Evolutionary conservation across 2,888 invertebrate species (phyloP).

Genomic region (Andricus curvator): DNA sequence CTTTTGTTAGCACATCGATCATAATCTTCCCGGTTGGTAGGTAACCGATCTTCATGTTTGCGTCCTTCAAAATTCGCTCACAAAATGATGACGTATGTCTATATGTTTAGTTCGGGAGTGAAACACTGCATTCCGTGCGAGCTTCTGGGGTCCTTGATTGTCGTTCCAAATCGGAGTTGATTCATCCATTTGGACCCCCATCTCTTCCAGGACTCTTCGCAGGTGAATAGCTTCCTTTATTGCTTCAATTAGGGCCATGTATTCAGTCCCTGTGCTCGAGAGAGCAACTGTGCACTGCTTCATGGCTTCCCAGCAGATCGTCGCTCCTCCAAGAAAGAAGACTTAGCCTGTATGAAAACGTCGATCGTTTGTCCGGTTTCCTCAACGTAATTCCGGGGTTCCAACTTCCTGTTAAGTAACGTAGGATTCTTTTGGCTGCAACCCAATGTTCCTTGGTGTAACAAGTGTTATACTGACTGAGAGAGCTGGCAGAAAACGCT

Average conservation of each 20-base stretch:
- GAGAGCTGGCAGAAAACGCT: constrained; percentile 46
- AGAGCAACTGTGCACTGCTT: constrained; percentile 41
- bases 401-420: constrained; percentile 53
- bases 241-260: constrained; percentile 45
- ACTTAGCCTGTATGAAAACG: constrained; percentile 46
- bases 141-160: constrained; percentile 45
- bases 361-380: neutral
- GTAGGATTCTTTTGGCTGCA: constrained; percentile 52
- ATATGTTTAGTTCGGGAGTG: constrained; percentile 47
- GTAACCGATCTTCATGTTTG: no score
- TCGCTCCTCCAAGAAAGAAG: constrained; percentile 28
- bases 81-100: no score
- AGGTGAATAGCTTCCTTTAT: constrained; percentile 44
- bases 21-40: no score
- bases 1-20: constrained; percentile 46
- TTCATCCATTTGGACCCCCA: neutral
- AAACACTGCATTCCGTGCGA: constrained; percentile 44
- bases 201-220: constrained; percentile 1
- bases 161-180: constrained; percentile 23
- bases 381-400: constrained; percentile 28
- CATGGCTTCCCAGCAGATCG: constrained; percentile 31
- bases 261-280: constrained; percentile 41
- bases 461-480: constrained; percentile 49
- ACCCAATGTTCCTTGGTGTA: constrained; percentile 51
- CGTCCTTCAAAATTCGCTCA: no score